Percentiles rank a stretch among this genome's conserved stretches.
phyloP scores from a whole-genome alignment of 2,888 invertebrate species.

The Gymnocheta viridis region DNA sequence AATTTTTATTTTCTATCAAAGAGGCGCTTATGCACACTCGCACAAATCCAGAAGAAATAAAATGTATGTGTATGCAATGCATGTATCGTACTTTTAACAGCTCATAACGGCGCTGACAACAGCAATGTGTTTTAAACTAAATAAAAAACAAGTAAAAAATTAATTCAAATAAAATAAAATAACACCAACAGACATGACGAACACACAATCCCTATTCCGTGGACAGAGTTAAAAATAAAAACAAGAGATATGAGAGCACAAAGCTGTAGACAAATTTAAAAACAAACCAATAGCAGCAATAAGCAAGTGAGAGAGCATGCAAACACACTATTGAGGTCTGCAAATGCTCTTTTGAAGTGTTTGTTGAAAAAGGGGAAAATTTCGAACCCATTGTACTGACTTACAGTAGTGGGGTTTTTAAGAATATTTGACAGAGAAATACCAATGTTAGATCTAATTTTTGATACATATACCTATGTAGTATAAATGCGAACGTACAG shows the following conservation, averaged over 20 bases:
- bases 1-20: conserved; percentile 36
- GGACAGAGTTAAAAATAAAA: not conserved
- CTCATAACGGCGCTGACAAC: conserved; percentile 65
- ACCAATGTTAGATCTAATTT: not conserved
- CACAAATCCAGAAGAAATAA: not conserved
- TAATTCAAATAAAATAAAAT: conserved; percentile 22
- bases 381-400: not conserved
- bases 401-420: not conserved
- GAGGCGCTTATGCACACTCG: conserved; percentile 34
- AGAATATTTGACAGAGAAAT: not conserved
- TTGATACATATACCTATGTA: not conserved
- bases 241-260: conserved; percentile 4
- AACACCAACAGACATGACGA: not conserved
- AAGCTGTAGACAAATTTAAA: not conserved
- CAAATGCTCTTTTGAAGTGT: not conserved
- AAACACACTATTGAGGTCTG: not conserved
- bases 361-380: conserved; percentile 1
- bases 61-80: not conserved
- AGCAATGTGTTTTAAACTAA: conserved; percentile 57
- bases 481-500: not conserved
- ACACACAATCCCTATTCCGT: not conserved
- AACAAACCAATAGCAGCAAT: conserved; percentile 49
- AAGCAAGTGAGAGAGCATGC: not conserved
- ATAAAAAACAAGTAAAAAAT: conserved; percentile 27
- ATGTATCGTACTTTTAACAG: conserved; percentile 44